Evolutionary conservation across 1,140 invertebrate genomes (phyloP).

Genomic region (Sesamia nonagrioides): DNA sequence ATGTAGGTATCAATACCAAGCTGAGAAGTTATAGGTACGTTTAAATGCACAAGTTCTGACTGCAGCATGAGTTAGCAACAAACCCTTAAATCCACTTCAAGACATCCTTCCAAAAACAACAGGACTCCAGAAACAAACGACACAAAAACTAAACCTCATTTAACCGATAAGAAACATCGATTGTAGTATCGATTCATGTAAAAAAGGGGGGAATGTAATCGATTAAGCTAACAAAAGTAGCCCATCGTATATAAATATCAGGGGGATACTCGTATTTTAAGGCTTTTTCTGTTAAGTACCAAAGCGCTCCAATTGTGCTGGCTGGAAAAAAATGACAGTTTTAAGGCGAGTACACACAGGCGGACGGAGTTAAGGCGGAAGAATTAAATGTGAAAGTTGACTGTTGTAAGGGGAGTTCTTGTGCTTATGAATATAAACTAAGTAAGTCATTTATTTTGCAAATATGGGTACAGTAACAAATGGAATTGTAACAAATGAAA

Average conservation of each 20-base stretch:
- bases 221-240: conserved; percentile 66
- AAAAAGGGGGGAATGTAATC: conserved; percentile 58
- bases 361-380: neutral
- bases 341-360: conserved; percentile 35
- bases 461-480: too few species aligned
- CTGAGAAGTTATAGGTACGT: neutral
- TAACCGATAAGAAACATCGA: conserved; percentile 38
- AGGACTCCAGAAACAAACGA: neutral
- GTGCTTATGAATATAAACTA: too few species aligned
- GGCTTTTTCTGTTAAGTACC: conserved; percentile 66
- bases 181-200: conserved; percentile 48
- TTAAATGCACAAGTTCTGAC: neutral
- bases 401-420: too few species aligned
- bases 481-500: too few species aligned
- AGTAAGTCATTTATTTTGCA: too few species aligned
- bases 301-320: conserved; percentile 65
- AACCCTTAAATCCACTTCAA: neutral
- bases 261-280: conserved; percentile 66
- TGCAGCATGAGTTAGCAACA: neutral
- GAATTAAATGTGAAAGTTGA: neutral
- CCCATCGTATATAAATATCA: conserved; percentile 64
- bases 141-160: conserved; percentile 19
- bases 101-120: neutral
- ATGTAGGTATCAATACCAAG: too few species aligned
- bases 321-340: conserved; percentile 74